Base-by-base conservation (phyloP, 2,113 vertebrate genomes). In the Petromus typicus region DNA sequence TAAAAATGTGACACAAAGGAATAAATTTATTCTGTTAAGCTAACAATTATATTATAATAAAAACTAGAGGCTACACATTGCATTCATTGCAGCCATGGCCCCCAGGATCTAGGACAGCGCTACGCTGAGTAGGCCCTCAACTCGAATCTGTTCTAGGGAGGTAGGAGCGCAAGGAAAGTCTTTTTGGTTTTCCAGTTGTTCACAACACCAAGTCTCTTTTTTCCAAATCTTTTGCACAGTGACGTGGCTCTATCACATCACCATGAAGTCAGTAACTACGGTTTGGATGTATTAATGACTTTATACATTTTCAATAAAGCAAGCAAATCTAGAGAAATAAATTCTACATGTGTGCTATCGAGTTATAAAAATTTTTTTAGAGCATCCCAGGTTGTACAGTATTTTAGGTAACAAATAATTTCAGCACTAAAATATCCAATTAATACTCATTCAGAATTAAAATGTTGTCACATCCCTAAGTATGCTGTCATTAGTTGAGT, bases 401-500 rank as follows among this genome's bases (percentile, higher is more conserved):
- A 94, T 96, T 98, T 96, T 93, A 96, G 90, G 94, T 78, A 63
- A 56, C 94, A 89, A 85, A 91, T 95, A 93, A 92, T 90, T 92
- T 94, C 63, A 92, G 63, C 76, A 91, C 40, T 79, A 90, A 97
- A 95, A 86, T 84, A 96, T 43, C 69, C 66, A 96, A 81, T 92
- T 95, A 95, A 59, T 85, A 57, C 63, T 93, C 84, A 96, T 82
- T 98, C 94, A 96, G 79, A 90, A 96, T 94, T 87, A 96, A 97
- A 98, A 97, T 2, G 0, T 82, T 92, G 17, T 90, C 69, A 97
- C 45, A 93, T 91, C 89, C 89, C 78, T 73, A 93, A 83, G 66
- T 16, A 86, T 43, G 54, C 1, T 80, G 25, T 92, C 87, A 92
- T 92, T 88, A 51, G 89, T 82, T 92, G 88, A 51, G 82, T 86